Evolutionary conservation across 2,888 invertebrate species (phyloP).

Genomic region (Phymatocera aterrima): DNA sequence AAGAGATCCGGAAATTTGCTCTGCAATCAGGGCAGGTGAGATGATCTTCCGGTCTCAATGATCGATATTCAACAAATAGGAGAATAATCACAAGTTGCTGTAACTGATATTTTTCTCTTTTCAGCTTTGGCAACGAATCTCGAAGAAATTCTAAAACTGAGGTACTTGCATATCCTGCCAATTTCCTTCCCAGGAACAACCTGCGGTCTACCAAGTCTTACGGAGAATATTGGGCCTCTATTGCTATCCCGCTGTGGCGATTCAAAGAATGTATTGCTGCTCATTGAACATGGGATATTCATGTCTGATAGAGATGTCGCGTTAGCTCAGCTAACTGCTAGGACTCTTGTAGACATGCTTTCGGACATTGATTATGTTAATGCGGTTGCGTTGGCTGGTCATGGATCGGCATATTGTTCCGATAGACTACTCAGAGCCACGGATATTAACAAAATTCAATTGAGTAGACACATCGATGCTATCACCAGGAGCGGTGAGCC

Average conservation of each 20-base stretch:
- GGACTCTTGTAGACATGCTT: slow-evolving; percentile 70
- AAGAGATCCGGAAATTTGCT: slow-evolving; percentile 62
- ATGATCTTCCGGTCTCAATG: too few relatives aligned
- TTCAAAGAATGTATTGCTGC: slow-evolving; percentile 67
- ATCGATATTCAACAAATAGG: too few relatives aligned
- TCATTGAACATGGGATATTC: slow-evolving; percentile 67
- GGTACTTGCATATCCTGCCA: slow-evolving; percentile 68
- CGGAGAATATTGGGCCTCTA: slow-evolving; percentile 69
- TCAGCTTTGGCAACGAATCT: slow-evolving; percentile 63
- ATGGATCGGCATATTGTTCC: slow-evolving; percentile 61
- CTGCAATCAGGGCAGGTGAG: slow-evolving; percentile 64
- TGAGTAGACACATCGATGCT: slow-evolving; percentile 66
- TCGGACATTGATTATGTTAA: slow-evolving; percentile 68
- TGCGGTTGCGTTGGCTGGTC: slow-evolving; percentile 66
- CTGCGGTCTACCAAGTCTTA: slow-evolving; percentile 69
- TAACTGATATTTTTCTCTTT: neutral
- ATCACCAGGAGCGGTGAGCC: slow-evolving; percentile 61
- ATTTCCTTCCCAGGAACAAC: slow-evolving; percentile 65
- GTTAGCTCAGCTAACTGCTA: slow-evolving; percentile 69
- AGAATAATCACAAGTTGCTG: neutral
- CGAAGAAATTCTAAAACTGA: slow-evolving; percentile 64
- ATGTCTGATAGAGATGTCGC: slow-evolving; percentile 70
- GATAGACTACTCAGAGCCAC: slow-evolving; percentile 66
- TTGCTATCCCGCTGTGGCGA: slow-evolving; percentile 68
- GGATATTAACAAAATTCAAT: slow-evolving; percentile 70